Conservation (phyloP, 2,888 invertebrate genomes). For the Pristionchus maxplancki region DNA sequence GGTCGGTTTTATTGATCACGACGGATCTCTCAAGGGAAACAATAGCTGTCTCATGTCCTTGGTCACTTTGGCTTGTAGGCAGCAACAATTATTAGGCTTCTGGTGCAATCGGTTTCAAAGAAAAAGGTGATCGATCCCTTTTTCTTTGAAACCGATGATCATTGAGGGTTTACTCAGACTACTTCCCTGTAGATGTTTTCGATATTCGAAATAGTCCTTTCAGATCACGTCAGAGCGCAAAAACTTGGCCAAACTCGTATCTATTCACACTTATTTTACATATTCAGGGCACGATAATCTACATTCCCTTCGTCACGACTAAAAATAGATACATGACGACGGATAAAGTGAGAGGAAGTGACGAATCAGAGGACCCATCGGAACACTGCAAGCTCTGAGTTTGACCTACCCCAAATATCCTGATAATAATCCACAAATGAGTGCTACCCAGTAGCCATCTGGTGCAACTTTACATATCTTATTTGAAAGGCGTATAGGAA, state of each 20-base stretch:
- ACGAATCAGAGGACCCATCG: neutral
- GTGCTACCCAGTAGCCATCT: neutral
- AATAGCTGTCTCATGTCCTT: no score
- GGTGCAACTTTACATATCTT: no score
- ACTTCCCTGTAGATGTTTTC: neutral
- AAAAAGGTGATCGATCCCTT: no score
- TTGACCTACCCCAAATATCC: neutral
- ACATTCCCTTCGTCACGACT: constrained; percentile 16
- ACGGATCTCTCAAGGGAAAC: no score
- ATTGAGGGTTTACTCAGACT: neutral
- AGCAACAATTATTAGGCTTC: no score
- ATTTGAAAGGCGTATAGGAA: neutral
- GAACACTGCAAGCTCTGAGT: neutral
- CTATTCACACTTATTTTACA: neutral
- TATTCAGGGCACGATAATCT: constrained; percentile 10
- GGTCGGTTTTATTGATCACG: no score
- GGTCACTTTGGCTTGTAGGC: no score
- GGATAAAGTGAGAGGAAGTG: neutral
- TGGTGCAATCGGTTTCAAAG: no score
- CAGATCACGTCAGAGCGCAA: neutral
- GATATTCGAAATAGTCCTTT: neutral
- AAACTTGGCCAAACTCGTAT: neutral
- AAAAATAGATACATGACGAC: neutral
- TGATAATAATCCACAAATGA: neutral
- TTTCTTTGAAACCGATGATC: neutral